Base-by-base conservation (phyloP, 1,140 invertebrate species). In the Contarinia nasturtii region DNA sequence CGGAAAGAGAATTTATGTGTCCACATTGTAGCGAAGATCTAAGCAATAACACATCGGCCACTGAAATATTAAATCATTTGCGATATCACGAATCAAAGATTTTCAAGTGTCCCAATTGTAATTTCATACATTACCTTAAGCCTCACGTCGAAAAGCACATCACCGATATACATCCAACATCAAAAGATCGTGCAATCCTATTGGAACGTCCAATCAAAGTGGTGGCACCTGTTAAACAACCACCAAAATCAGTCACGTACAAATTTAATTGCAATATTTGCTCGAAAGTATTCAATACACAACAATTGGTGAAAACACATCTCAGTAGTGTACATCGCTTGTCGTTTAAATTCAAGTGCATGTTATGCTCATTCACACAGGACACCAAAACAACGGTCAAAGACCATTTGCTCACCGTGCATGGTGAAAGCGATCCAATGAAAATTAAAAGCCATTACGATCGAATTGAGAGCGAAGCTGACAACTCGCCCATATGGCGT, bases 211-310 rank as follows among this genome's bases (percentile, higher is more conserved):
- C 27, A 27, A 10, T 10, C 3, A 27, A 27, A 10, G 10, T 5
- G 27, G 27, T 27, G 3, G 27, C 3, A 27, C 27, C 27, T 3
- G 27, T 27, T 3, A 27, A 27, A 27, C 27, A 3, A 10, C 4
- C 27, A 3, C 4, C 27, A 5, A 27, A 27, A 27, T 27, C 27
- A 27, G 10, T n/a, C 63, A 63, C n/a, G 67, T 70, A 63, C 63
- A 66, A 74, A 1, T 85, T 80, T 81, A 71, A 75, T 38, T 83
- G 80, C 56, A 74, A 75, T 42, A 53, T 82, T 12, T 84, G 79
- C 49, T 69, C 73, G 20, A 73, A 70, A 46, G 72, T 72, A 37
- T 74, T 70, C 48, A 59, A 70, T 18, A 72, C 73, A 1, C 74
- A 76, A 34, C 64, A 65, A 0, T 74, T 77, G 38, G 73, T 80